phyloP scores from a whole-genome alignment of 2,888 invertebrate genomes.

The Choristoneura rosaceana region DNA sequence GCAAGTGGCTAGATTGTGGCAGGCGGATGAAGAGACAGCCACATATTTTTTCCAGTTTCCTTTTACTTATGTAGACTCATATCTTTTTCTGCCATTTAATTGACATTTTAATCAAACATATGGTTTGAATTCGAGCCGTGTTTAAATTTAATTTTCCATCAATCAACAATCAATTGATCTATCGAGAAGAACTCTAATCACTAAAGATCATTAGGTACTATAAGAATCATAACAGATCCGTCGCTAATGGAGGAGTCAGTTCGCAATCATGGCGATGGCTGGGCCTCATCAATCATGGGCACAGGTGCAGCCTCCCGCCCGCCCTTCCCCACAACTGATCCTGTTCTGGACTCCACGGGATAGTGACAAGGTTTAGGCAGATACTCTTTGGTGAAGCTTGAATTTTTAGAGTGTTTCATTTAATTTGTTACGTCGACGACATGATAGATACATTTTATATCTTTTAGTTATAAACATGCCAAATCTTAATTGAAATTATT shows the following conservation, averaged over 20 bases:
- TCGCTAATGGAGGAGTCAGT: constrained; percentile 62
- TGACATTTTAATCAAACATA: no score
- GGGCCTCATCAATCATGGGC: constrained; percentile 80
- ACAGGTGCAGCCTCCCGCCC: constrained; percentile 69
- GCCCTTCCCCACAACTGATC: constrained; percentile 48
- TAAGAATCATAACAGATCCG: constrained; percentile 41
- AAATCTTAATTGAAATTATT: no score
- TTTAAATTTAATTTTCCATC: background rate
- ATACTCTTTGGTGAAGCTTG: background rate
- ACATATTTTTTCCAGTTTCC: no score
- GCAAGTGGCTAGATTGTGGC: no score
- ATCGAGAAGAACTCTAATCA: background rate
- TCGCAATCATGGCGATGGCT: constrained; percentile 76
- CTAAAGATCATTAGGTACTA: constrained; percentile 7
- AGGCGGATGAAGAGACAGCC: no score
- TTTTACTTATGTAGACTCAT: no score
- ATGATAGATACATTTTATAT: no score
- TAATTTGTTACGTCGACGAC: background rate
- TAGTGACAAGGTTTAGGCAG: constrained; percentile 18
- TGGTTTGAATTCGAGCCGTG: background rate
- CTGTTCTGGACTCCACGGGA: constrained; percentile 44
- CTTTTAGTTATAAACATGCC: no score
- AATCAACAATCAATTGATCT: background rate
- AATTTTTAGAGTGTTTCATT: background rate
- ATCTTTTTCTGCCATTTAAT: no score